Percentiles rank a stretch among this genome's conserved stretches.
Conservation (phyloP, 2,797 vertebrate species). For the Lithobates pipiens region DNA sequence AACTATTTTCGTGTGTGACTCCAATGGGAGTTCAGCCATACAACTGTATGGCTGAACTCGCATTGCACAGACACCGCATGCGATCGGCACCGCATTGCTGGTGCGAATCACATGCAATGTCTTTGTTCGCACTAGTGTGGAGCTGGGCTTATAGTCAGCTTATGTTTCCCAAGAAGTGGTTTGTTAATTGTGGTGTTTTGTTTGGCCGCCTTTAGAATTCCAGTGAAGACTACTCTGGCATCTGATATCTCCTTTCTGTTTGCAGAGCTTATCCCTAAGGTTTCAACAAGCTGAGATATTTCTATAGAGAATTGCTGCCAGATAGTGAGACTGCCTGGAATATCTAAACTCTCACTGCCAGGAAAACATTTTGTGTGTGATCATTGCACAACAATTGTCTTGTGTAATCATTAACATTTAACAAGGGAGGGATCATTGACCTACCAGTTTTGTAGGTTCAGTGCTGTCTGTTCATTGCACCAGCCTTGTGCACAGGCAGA, state of each 20-base stretch:
- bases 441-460: neutral
- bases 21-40: too few species aligned
- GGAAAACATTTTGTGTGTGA: conserved; percentile 32
- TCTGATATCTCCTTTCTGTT: neutral
- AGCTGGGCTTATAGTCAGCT: too few species aligned
- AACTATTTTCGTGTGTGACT: too few species aligned
- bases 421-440: conserved; percentile 19
- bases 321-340: conserved; percentile 23
- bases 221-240: neutral
- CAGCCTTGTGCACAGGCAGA: neutral
- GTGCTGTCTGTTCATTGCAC: neutral
- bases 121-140: too few species aligned
- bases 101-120: too few species aligned
- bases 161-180: neutral
- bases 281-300: neutral
- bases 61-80: too few species aligned
- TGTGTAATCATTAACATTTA: conserved; percentile 51
- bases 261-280: neutral
- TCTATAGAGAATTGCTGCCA: neutral
- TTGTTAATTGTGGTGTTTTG: neutral
- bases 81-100: too few species aligned
- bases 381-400: conserved; percentile 40
- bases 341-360: conserved; percentile 10
- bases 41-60: too few species aligned
- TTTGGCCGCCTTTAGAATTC: neutral